Percentiles rank a stretch among this genome's conserved stretches.
Conservation (phyloP, 2,797 vertebrate species). For the Dryobates pubescens region DNA sequence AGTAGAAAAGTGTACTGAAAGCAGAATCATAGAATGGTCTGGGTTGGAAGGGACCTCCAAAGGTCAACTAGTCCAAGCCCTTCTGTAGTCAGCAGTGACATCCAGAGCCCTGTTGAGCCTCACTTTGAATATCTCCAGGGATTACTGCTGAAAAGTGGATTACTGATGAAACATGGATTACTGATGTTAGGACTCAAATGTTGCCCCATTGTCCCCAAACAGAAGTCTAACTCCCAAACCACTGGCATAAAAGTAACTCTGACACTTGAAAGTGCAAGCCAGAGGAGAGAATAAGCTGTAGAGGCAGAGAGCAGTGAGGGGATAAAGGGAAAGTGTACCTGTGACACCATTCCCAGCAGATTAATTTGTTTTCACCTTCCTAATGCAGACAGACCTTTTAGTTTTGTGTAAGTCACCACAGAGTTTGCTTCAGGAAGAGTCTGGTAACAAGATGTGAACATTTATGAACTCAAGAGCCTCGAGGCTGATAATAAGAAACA, state of each 20-base stretch:
- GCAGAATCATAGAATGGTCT: neutral
- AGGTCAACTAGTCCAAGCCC: too few species aligned
- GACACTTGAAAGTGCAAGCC: neutral
- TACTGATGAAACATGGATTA: neutral
- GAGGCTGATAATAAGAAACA: neutral
- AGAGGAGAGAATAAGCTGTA: neutral
- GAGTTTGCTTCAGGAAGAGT: neutral
- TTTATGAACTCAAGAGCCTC: neutral
- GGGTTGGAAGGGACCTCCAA: too few species aligned
- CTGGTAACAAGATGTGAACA: neutral
- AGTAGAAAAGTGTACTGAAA: neutral
- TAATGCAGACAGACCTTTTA: neutral
- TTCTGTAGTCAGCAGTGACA: too few species aligned
- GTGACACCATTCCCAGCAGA: neutral
- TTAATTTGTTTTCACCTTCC: slow-evolving; percentile 10
- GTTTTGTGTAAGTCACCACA: neutral
- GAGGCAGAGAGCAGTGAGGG: neutral
- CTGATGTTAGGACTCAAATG: neutral
- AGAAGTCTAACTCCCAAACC: neutral
- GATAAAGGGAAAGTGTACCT: neutral
- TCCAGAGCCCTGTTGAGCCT: too few species aligned
- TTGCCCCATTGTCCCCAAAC: neutral
- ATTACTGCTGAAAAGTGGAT: neutral
- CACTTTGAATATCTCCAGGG: too few species aligned
- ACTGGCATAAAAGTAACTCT: neutral